Base-by-base conservation (phyloP, 2,797 vertebrate species). In the Sebastes ruberrimus region DNA sequence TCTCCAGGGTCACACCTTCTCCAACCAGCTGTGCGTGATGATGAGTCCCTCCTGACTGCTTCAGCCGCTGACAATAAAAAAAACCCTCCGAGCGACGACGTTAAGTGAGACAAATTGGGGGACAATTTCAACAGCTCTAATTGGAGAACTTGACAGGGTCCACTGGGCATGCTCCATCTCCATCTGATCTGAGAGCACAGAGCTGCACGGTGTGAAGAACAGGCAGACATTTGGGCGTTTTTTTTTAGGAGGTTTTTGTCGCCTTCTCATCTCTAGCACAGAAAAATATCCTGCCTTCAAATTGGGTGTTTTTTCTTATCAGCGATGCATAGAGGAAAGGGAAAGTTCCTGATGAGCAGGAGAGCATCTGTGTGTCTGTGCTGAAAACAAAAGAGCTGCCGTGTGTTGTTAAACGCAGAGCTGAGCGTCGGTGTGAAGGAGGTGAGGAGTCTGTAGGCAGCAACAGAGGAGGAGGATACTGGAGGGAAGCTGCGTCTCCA, bases 151-250 rank as follows among this genome's bases (percentile, higher is more conserved):
- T 89, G 83, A 78, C 84, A 69, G 71, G 28, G 22, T 63, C 74
- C 78, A 90, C 85, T 92, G 92, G 86, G 86, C 93, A 91, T 90
- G 92, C 90, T 93, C 88, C 76, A 60, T 89, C 90, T 93, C 88
- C 76, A 60, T 89, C n/a, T 86, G 78, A 56, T 70, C 27, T 65
- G 86, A 83, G 56, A 74, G 69, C 32, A 60, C 32, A 60, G 77
- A 84, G 74, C 78, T 69, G 63, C 65, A 75, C 68, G 62, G 72
- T 76, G 88, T 63, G 87, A 88, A 87, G 30, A 90, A 88, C 85
- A 88, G 90, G 56, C 88, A 84, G 80, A 20, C 18, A 49, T 82
- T 88, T 86, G 85, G 85, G 80, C 87, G 86, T 70, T 83, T 87
- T 87, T 71, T 33, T 42, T 63, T 71, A 59, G 56, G 63, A 88